These are phyloP conservation scores for Teleogryllus oceanicus DNA, from an alignment of 2,888 invertebrate genomes.

Conservation along the genomic window DNA sequence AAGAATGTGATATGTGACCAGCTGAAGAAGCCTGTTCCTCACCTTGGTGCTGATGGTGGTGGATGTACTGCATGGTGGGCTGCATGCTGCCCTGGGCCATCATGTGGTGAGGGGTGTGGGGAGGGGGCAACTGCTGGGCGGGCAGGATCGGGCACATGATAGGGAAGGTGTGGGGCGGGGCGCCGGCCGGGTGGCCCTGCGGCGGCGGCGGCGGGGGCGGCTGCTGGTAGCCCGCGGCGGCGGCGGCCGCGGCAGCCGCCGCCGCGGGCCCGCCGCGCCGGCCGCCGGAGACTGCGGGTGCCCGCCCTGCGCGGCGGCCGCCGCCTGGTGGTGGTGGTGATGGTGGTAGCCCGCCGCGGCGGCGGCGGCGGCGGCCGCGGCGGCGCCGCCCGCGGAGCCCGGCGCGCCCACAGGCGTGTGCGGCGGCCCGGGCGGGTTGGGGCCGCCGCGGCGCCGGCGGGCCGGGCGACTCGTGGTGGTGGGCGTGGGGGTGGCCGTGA, in stretches of 20 bases:
- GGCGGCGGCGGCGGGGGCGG: slow-evolving; percentile 29
- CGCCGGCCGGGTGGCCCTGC: slow-evolving; percentile 33
- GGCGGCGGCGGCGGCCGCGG: slow-evolving; percentile 51
- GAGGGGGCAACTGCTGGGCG: slow-evolving; percentile 40
- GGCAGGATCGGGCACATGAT: slow-evolving; percentile 59
- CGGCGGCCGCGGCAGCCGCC: slow-evolving; percentile 47
- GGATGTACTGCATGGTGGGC: slow-evolving; percentile 49
- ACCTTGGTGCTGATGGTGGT: slow-evolving; percentile 49
- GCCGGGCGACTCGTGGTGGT: slow-evolving; percentile 42
- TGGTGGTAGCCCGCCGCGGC: slow-evolving; percentile 36
- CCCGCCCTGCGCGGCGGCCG: slow-evolving; percentile 46
- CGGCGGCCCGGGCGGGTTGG: not conserved
- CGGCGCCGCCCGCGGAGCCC: slow-evolving; percentile 45
- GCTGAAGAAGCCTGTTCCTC: not conserved
- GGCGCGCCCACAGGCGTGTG: slow-evolving; percentile 24
- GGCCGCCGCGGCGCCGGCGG: slow-evolving; percentile 38
- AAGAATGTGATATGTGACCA: no score
- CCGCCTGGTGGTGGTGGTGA: slow-evolving; percentile 38
- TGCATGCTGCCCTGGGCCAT: slow-evolving; percentile 51
- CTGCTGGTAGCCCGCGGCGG: slow-evolving; percentile 38
- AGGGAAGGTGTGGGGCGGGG: slow-evolving; percentile 46
- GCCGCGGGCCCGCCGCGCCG: slow-evolving; percentile 44
- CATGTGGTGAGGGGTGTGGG: slow-evolving; percentile 41
- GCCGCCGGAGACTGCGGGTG: slow-evolving; percentile 30
- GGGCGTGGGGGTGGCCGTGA: slow-evolving; percentile 40